These are phyloP conservation scores for Paramuricea clavata DNA, from an alignment of 92 coral and sea anemone genomes.

Conservation along the genomic window DNA sequence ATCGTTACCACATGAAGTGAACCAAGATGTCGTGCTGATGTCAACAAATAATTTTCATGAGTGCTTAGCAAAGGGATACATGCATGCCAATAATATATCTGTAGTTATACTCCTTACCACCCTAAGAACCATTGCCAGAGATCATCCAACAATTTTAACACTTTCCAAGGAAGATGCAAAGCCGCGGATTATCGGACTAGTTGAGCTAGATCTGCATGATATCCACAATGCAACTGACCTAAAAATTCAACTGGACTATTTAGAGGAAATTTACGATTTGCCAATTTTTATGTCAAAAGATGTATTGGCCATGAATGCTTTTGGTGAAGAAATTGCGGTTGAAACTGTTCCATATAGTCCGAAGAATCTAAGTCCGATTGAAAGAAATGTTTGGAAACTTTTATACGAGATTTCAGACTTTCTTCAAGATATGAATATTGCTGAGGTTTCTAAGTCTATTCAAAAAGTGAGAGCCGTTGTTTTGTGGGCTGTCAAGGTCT, in stretches of 20 bases:
- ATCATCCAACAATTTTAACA: not conserved
- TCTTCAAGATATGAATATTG: constrained; percentile 45
- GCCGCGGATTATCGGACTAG: constrained; percentile 74
- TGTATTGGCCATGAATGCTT: constrained; percentile 82
- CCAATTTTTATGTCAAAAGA: constrained; percentile 76
- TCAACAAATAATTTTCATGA: not conserved
- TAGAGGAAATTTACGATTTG: constrained; percentile 66
- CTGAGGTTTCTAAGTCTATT: not conserved
- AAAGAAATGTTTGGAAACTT: constrained; percentile 35
- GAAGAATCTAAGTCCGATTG: constrained; percentile 14
- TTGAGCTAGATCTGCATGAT: constrained; percentile 50
- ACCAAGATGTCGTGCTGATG: constrained; percentile 1
- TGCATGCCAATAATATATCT: constrained; percentile 16
- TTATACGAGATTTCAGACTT: constrained; percentile 42
- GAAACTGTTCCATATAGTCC: constrained; percentile 44
- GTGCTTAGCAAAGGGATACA: not conserved
- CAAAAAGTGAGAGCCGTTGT: constrained; percentile 1
- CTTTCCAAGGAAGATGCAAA: not conserved
- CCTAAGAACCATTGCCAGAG: not conserved
- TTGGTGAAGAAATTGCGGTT: constrained; percentile 73
- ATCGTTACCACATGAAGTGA: not conserved
- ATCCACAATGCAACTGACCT: constrained; percentile 52
- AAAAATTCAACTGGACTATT: constrained; percentile 44
- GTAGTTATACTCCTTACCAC: constrained; percentile 6
- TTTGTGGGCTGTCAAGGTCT: constrained; percentile 44